Base-by-base conservation (phyloP, 2,888 invertebrate species). In the Teleiodes luculella region DNA sequence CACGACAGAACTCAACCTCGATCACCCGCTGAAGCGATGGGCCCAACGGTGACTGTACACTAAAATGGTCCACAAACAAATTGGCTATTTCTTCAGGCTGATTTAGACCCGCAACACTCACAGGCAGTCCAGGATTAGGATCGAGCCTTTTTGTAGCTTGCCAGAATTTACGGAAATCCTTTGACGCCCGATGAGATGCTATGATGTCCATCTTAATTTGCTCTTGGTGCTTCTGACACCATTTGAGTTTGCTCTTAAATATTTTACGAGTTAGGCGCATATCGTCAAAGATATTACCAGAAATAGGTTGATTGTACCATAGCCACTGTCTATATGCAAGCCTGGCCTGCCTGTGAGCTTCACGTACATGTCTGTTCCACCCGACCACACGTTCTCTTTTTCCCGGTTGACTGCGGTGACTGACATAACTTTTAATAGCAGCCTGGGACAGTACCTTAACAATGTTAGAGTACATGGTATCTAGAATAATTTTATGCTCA, bases 191-290 rank as follows among this genome's bases (percentile, higher is more conserved):
- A 18, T 54, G 51, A 3, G 14, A n/a, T 1, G 48, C 47, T 8
- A 57, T n/a, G n/a, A n/a, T n/a, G n/a, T n/a, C n/a, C n/a, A n/a
- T n/a, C n/a, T n/a, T n/a, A n/a, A n/a, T n/a, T 10, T n/a, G 47
- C 37, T 13, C 53, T n/a, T n/a, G n/a, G n/a, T n/a, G n/a, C n/a
- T n/a, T n/a, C n/a, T n/a, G n/a, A n/a, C n/a, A n/a, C 47, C 50
- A 53, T 53, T 46, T 53, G 39, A 4, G 54, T 56, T 35, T 57
- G 54, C 49, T 43, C 35, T 53, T 56, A 30, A 58, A 58, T 16
- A 46, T 5, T 53, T 35, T 54, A 43, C 52, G 46, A 14, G 31
- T 43, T 1, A 48, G 14, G 41, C 51, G 43, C 55, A 55, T 59
- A 3, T 53, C 46, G 8, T 53, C 47, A 35, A 53, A 57, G 14